These are phyloP conservation scores for Anticlea derivata DNA, from an alignment of 2,888 invertebrate genomes.

Conservation along the genomic window DNA sequence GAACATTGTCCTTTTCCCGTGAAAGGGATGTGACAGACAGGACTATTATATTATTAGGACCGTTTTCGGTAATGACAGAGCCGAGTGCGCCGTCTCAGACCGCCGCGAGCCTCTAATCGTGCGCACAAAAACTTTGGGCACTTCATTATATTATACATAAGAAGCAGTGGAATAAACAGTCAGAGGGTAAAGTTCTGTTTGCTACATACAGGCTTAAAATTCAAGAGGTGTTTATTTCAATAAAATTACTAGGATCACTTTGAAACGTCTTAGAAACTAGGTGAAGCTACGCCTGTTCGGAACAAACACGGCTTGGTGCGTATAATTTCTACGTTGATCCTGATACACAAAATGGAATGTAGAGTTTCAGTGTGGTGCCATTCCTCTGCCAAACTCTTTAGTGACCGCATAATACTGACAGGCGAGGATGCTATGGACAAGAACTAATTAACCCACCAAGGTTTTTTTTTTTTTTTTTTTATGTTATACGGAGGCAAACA, in stretches of 20 bases:
- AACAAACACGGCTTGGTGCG: too few relatives aligned
- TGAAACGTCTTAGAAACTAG: too few relatives aligned
- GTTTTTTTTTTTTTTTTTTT: too few relatives aligned
- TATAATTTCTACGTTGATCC: too few relatives aligned
- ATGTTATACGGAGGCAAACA: too few relatives aligned
- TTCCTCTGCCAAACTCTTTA: slow-evolving; percentile 35
- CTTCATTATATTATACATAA: slow-evolving; percentile 66
- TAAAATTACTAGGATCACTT: too few relatives aligned
- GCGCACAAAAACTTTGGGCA: slow-evolving; percentile 73
- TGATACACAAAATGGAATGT: too few relatives aligned
- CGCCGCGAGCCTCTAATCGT: slow-evolving; percentile 75
- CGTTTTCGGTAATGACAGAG: slow-evolving; percentile 81
- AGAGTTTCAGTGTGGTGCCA: too few relatives aligned
- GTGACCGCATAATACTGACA: slow-evolving; percentile 4
- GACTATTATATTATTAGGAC: slow-evolving; percentile 82
- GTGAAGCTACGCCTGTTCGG: too few relatives aligned
- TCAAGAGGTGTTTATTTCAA: too few relatives aligned
- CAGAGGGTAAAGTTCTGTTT: neutral
- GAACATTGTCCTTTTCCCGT: slow-evolving; percentile 76
- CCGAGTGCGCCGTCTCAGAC: slow-evolving; percentile 64
- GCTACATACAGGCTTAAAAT: neutral
- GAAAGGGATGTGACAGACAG: slow-evolving; percentile 80
- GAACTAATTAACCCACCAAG: too few relatives aligned
- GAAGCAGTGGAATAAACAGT: slow-evolving; percentile 14
- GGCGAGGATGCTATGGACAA: slow-evolving; percentile 42